Base-by-base conservation (phyloP, 2,797 vertebrate species). In the Sebastes aleutianus region DNA sequence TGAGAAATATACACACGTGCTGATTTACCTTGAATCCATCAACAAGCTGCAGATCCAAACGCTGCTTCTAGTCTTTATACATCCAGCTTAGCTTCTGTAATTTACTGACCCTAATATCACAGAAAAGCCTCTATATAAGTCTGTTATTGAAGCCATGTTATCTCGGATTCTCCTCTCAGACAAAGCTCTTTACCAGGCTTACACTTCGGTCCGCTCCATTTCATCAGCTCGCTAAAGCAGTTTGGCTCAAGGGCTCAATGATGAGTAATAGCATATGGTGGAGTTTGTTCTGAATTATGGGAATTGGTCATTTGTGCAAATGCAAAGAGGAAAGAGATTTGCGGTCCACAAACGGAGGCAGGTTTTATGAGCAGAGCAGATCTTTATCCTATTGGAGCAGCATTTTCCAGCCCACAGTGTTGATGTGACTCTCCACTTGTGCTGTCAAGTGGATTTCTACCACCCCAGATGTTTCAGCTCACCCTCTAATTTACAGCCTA, bases 111-210 rank as follows among this genome's bases (percentile, higher is more conserved):
- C 69, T 72, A 67, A 85, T 76, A 78, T 86, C 57, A 50, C 36
- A 64, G 54, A 20, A 85, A 71, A 85, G 57, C 71, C 73, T 87
- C 62, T 13, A 18, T 66, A 64, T 74, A 68, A 78, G 70, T 79
- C 66, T 88, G 67, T 69, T 75, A 63, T 50, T 80, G 76, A 80
- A 87, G 71, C 70, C 61, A 39, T 29, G 73, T 79, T 79, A 76
- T 68, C 47, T 54, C 47, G 8, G 24, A 83, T 70, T 77, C 14
- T 83, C 65, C 57, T 75, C 70, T 78, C 70, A 84, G 74, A 87
- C 71, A 80, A 87, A 86, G 77, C 83, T 86, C 80, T 85, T 80
- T 76, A 88, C 47, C 61, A 27, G 74, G 75, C 78, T 89, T 81
- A 74, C 76, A 69, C 57, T 81, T 77, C 32, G 36, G 68, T 20